A percentile compares a stretch with the other conserved stretches of the same genome.
These are phyloP conservation scores for Chaunax sp. DNA, from an alignment of 2,797 vertebrate genomes.

Conservation along the genomic window DNA sequence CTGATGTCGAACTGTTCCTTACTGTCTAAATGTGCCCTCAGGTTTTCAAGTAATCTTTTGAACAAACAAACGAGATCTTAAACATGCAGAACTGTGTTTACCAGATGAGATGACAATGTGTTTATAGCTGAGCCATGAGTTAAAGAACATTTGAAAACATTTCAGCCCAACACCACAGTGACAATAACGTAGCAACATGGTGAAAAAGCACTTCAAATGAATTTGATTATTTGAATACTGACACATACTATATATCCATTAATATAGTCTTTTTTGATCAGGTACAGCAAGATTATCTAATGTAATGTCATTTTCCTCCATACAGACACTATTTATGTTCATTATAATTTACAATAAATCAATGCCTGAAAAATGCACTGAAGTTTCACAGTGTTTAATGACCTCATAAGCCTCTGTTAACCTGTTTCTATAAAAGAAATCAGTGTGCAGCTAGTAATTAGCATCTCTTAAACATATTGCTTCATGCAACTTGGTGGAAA, in stretches of 20 bases:
- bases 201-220: conserved; percentile 14
- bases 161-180: conserved; percentile 9
- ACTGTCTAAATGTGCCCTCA: too few species aligned
- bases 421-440: conserved; percentile 35
- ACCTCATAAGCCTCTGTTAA: conserved; percentile 34
- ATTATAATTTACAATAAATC: conserved; percentile 33
- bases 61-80: too few species aligned
- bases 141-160: conserved; percentile 16
- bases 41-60: too few species aligned
- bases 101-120: too few species aligned
- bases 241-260: conserved; percentile 15
- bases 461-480: conserved; percentile 67
- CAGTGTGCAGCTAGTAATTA: conserved; percentile 17
- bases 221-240: conserved; percentile 16
- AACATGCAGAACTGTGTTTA: too few species aligned
- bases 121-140: neutral
- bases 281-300: conserved; percentile 12
- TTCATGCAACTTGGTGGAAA: conserved; percentile 81
- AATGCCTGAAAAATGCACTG: conserved; percentile 46
- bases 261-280: conserved; percentile 1
- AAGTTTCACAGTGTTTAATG: conserved; percentile 77
- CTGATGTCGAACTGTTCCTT: too few species aligned
- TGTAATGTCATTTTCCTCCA: conserved; percentile 21
- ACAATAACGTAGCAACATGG: neutral
- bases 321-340: conserved; percentile 23